These are phyloP conservation scores for Chionis minor DNA, from an alignment of 2,113 vertebrate species.

Conservation along the genomic window DNA sequence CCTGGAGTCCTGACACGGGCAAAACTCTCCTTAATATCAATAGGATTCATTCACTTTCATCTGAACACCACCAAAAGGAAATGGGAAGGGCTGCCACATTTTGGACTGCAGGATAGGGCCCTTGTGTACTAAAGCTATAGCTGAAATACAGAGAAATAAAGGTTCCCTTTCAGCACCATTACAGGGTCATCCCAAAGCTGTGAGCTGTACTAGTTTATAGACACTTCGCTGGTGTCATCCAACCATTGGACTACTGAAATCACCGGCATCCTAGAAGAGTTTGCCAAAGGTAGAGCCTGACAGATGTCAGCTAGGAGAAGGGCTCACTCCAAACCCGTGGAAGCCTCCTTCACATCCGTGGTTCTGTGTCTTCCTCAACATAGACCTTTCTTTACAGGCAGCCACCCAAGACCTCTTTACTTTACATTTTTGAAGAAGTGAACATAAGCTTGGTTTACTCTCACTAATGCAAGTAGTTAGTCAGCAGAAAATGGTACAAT, in stretches of 20 bases:
- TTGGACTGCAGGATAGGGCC: background rate
- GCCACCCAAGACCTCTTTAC: background rate
- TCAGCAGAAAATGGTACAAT: background rate
- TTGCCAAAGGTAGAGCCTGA: background rate
- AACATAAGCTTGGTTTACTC: background rate
- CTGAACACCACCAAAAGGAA: background rate
- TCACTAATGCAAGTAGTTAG: background rate
- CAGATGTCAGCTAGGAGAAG: background rate
- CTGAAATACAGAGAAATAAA: background rate
- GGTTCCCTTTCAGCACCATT: background rate
- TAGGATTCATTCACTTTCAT: background rate
- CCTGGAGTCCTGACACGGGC: background rate
- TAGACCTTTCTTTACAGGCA: background rate
- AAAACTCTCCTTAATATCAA: background rate
- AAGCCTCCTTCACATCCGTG: background rate
- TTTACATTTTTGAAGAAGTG: background rate
- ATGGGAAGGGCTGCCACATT: background rate
- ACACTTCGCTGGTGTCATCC: background rate
- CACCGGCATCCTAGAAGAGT: background rate
- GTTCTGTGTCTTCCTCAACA: background rate
- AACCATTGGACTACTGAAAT: background rate
- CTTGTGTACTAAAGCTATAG: background rate
- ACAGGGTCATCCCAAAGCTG: background rate
- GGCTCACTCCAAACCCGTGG: background rate
- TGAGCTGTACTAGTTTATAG: background rate